Evolutionary conservation across 2,888 invertebrate species (phyloP), one percentile per base, ranked within the genome.

Genomic region (Cyrtodaria siliqua): DNA sequence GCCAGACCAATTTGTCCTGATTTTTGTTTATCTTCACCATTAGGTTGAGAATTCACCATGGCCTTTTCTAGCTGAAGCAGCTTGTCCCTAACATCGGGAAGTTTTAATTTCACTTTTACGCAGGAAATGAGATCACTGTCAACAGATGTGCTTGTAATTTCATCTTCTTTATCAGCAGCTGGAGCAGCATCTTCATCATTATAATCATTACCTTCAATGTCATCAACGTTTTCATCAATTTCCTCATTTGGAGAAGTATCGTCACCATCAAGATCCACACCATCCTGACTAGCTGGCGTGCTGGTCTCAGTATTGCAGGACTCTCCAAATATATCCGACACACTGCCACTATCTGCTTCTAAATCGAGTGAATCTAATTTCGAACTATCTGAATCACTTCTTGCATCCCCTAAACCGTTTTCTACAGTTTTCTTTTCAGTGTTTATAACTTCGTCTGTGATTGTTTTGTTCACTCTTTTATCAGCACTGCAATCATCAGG

Each of bases 71-170:
- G 23, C 20, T 69, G 20, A 20, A 74, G 26, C 14, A 74, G 26
- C 44, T 74, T 74, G 33, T 69, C 53, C 53, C 59, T 57, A 2
- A 74, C 52, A 18, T 62, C 33, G n/a, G 67, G 67, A 38, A 52
- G 44, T 44, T 55, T 47, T 44, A 57, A 38, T 50, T 63, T 61
- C 12, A 61, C 16, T 8, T 47, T 69, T 16, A 38, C 38, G 9
- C 26, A 33, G 18, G 55, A 18, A 29, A 67, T 33, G 20, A 42
- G 60, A 33, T 57, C 66, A 50, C 27, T 23, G 27, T 57, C 67
- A 26, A 27, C 27, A 18, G 66, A 75, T 16, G 71, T 68, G 42
- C 60, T 68, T 42, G 49, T 63, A 6, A 70, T 59, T 52, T 66
- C 56, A 29, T 55, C 50, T 20, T 55, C 57, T 23, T 64, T 18